Base-by-base conservation (phyloP, 2,888 invertebrate genomes). In the Portevinia maculata region DNA sequence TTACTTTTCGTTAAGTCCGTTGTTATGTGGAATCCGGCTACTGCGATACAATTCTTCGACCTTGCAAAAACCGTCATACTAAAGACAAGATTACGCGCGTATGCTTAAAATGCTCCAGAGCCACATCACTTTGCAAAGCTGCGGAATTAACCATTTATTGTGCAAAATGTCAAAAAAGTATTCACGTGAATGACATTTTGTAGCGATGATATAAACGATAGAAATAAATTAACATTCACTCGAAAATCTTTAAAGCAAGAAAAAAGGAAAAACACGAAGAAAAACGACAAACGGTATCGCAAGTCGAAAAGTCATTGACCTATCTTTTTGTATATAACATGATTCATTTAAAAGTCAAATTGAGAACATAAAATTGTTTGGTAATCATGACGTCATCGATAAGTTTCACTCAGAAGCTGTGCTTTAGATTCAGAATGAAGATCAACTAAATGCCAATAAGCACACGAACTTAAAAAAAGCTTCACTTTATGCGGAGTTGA, bases 101-200 rank as follows among this genome's bases (percentile, higher is more conserved):
- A 48, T 48, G 55, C 55, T 62, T 46, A 75, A 24, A 5, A 39
- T 57, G 48, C 21, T 44, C 19, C 17, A 19, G 9, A 44, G 1
- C 28, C 46, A 44, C 30, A 46, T 21, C 50, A 59, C 15, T 39
- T 37, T 37, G 32, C 21, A 39, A 39, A 24, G 44, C n/a, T 30
- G 28, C 30, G 8, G 11, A 55, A 57, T 41, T 24, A 32, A 28
- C 28, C 55, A 57, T 57, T 60, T 28, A 44, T 37, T 62, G 32
- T 46, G 60, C 39, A 24, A 79, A 79, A 79, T 74, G 74, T 79
- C 67, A 74, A 65, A 52, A 62, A 48, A 60, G 48, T 55, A 67
- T 53, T 67, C 73, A 64, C 19, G 21, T 41, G 60, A 69, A 62
- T 79, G 79, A 67, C 74, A 79, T 79, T 79, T 79, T 37, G 48